A percentile compares a stretch with the other conserved stretches of the same genome.
phyloP scores from a whole-genome alignment of 2,888 invertebrate species.

The Dicyrtomina minuta region DNA sequence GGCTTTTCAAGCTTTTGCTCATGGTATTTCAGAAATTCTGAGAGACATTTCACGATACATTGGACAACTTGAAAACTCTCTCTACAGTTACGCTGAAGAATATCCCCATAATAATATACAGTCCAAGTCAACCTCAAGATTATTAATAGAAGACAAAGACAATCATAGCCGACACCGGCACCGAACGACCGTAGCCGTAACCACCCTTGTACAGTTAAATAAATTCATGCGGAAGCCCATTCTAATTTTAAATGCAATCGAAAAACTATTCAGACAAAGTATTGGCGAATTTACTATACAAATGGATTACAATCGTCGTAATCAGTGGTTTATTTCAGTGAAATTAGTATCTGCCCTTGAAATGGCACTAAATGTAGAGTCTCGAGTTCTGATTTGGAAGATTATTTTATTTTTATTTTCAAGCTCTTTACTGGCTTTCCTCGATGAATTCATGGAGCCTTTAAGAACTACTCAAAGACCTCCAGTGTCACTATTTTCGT shows the following conservation, averaged over 20 bases:
- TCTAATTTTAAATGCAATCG: conserved; percentile 27
- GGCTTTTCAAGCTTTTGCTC: conserved; percentile 35
- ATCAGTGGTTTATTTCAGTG: conserved; percentile 39
- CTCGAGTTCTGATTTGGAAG: conserved; percentile 30
- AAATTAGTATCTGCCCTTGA: conserved; percentile 37
- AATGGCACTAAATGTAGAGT: conserved; percentile 33
- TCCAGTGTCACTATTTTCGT: no score
- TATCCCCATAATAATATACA: not conserved
- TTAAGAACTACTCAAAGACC: conserved; percentile 20
- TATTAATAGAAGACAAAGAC: no score
- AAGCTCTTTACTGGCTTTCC: conserved; percentile 35
- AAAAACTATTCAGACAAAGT: conserved; percentile 34
- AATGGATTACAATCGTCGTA: not conserved
- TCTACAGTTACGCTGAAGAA: not conserved
- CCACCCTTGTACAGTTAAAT: conserved; percentile 31
- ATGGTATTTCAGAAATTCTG: conserved; percentile 32
- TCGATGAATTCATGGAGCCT: conserved; percentile 39
- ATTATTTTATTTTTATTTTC: conserved; percentile 36
- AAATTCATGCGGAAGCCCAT: conserved; percentile 16
- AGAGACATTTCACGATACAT: conserved; percentile 20
- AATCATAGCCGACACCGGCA: no score
- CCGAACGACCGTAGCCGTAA: no score
- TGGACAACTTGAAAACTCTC: conserved; percentile 24
- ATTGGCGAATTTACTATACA: conserved; percentile 5
- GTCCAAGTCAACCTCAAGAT: no score